Evolutionary conservation across 1,140 invertebrate species (phyloP), one percentile per base, ranked within the genome.

Genomic region (Drosophila saltans): DNA sequence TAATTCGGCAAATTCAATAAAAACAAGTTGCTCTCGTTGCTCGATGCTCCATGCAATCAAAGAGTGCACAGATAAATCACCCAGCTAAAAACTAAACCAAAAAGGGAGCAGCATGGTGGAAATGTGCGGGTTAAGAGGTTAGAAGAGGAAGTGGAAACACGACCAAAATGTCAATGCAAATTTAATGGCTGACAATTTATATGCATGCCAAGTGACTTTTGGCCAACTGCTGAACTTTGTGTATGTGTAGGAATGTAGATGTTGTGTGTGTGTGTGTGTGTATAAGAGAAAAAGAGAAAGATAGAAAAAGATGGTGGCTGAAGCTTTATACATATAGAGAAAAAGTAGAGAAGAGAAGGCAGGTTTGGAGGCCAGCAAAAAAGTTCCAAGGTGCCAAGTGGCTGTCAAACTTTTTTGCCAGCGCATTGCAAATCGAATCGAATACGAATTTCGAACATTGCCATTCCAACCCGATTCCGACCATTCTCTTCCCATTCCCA

Each of bases 1-100:
- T 88, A 88, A 88, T 88, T 88, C 83, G 80, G 80, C 84, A 88
- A 88, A 88, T 88, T 88, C 83, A 88, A 88, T 88, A 88, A 88
- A 88, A 88, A 89, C 82, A 82, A 88, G 83, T 65, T 71, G 75
- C 67, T 62, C 57, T 43, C 66, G 65, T 65, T 86, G 66, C 69
- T 84, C 76, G 75, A 43, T 74, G 80, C 80, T 75, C 71, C 72
- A 69, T 83, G 83, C 84, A 88, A 88, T 88, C 83, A 88, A 89
- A 89, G 83, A 88, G 83, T 78, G 76, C 72, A 83, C 81, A 83
- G 81, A 88, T 88, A 88, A 88, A 88, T 88, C 83, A 88, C 80
- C 80, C 75, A 52, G 84, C 84, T 82, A 89, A 88, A 86, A 88
- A 81, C 83, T 68, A 73, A 75, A 72, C 72, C 43, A 24, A 56